Conservation (phyloP, 2,797 vertebrate genomes). For the Geotrypetes seraphini region DNA sequence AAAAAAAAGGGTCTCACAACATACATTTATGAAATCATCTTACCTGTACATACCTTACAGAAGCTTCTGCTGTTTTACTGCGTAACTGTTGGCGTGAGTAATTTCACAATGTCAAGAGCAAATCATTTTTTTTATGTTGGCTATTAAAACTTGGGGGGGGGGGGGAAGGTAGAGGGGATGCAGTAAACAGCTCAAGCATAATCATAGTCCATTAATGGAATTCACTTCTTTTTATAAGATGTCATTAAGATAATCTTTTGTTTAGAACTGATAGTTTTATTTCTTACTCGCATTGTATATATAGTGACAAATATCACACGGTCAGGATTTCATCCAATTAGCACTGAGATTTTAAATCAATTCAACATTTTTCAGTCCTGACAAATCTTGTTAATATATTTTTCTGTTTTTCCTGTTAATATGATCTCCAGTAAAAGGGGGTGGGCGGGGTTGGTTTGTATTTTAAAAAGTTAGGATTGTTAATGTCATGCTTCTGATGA, state of each 20-base stretch:
- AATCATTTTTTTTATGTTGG: not conserved
- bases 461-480: constrained; percentile 40
- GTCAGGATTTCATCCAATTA: constrained; percentile 22
- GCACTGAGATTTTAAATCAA: constrained; percentile 36
- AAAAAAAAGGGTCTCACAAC: constrained; percentile 52
- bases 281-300: constrained; percentile 31
- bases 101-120: constrained; percentile 32
- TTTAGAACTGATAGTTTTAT: no score
- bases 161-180: no score
- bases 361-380: constrained; percentile 35
- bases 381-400: constrained; percentile 35
- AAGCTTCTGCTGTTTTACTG: constrained; percentile 40
- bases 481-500: constrained; percentile 35
- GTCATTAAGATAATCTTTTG: no score
- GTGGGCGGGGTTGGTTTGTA: constrained; percentile 25
- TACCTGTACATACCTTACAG: constrained; percentile 39
- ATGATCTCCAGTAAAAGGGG: constrained; percentile 17
- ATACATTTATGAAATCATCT: constrained; percentile 48
- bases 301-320: constrained; percentile 27
- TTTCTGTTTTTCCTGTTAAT: constrained; percentile 34
- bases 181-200: no score
- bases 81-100: constrained; percentile 34
- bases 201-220: no score
- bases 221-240: constrained; percentile 36
- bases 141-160: not conserved